Conservation (phyloP, 2,888 invertebrate species). For the Acrobasis consociella region DNA sequence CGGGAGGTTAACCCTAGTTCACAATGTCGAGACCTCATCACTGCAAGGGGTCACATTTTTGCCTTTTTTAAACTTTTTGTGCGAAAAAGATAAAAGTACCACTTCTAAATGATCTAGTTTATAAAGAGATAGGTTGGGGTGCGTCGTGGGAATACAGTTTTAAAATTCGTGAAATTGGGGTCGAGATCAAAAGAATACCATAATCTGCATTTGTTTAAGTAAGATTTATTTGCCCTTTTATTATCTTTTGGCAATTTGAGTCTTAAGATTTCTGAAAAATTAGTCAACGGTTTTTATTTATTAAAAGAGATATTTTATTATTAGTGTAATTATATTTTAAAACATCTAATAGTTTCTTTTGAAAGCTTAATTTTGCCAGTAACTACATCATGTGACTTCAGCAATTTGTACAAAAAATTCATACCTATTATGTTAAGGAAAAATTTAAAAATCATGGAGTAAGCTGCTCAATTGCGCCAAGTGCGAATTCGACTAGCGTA, state of each 20-base stretch:
- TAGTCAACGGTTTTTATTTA: constrained; percentile 2
- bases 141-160: constrained; percentile 55
- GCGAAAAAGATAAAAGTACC: constrained; percentile 56
- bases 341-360: too few species aligned
- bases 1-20: constrained; percentile 72
- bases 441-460: too few species aligned
- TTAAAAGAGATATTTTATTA: too few species aligned
- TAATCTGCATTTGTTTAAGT: constrained; percentile 58
- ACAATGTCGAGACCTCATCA: constrained; percentile 78
- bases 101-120: constrained; percentile 74
- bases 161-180: constrained; percentile 62
- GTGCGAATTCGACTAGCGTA: too few species aligned
- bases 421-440: too few species aligned
- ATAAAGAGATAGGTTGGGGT: constrained; percentile 67
- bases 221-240: constrained; percentile 33
- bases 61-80: constrained; percentile 47
- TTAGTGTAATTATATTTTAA: too few species aligned
- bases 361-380: too few species aligned
- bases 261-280: constrained; percentile 1
- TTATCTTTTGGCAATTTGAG: constrained; percentile 15
- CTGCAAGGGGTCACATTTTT: constrained; percentile 70
- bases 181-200: constrained; percentile 41
- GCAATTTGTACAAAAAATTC: too few species aligned
- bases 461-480: too few species aligned
- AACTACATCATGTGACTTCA: too few species aligned